Evolutionary conservation across 2,888 invertebrate species (phyloP), one percentile per base, ranked within the genome.

Genomic region (Himalopsyche kuldschensis): DNA sequence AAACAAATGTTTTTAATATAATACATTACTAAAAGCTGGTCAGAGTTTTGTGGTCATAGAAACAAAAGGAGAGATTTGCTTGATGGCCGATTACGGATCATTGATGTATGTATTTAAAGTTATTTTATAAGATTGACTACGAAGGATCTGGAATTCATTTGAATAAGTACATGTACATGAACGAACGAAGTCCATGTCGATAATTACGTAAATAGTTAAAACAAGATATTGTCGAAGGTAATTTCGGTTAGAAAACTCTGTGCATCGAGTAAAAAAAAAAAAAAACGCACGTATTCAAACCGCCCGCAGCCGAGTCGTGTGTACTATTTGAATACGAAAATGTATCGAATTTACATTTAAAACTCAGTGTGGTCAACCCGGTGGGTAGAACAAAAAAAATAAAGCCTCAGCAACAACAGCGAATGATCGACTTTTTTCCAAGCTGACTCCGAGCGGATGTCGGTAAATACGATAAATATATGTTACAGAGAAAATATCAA

Each of bases 281-380:
- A 27, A 69, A 69, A 11, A 30, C 6, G 15, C 15, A 27, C 8
- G 20, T 5, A 55, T 11, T 41, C 2, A 69, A 47, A 47, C 20
- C 41, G 79, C 84, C 84, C 63, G 82, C 27, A 82, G 84, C 82
- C 35, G 15, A 35, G 41, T 75, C 75, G 75, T 75, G 75, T 63
- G 31, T 75, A 63, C 82, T 84, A 84, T 84, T 84, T 84, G 80
- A 80, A 82, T 80, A 82, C 77, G 77, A 80, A 79, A 84, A 82
- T 84, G 82, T 80, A 84, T 75, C 82, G 82, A 63, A 69, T 75
- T 75, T 75, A 48, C 75, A 77, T 80, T 75, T 75, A 41, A 75
- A 63, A 75, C 17, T 78, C 82, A 46, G 78, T 82, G 82, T 82
- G 82, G 82, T 77, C 82, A 31, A 24, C 48, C 69, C 82, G 69